phyloP scores from a whole-genome alignment of 2,888 invertebrate genomes.

The Cerceris rybyensis region DNA sequence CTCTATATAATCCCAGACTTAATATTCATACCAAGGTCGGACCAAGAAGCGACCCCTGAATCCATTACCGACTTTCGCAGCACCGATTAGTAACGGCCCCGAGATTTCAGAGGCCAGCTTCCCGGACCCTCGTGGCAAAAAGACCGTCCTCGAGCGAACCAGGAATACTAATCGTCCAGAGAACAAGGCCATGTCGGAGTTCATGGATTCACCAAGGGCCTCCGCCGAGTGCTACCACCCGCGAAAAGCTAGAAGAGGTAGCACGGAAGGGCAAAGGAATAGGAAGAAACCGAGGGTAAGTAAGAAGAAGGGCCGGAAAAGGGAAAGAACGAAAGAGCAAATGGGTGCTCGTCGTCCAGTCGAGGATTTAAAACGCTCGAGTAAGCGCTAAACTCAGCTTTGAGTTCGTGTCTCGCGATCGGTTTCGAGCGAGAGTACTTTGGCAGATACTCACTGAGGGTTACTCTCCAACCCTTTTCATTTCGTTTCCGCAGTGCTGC shows the following conservation, averaged over 20 bases:
- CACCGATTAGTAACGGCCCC: slow-evolving; percentile 60
- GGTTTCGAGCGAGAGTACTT: slow-evolving; percentile 51
- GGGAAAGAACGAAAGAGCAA: slow-evolving; percentile 43
- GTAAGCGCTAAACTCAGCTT: slow-evolving; percentile 73
- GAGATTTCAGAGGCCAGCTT: slow-evolving; percentile 45
- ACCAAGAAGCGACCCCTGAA: slow-evolving; percentile 54
- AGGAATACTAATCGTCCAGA: slow-evolving; percentile 71
- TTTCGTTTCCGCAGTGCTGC: slow-evolving; percentile 9
- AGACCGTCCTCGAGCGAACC: slow-evolving; percentile 41
- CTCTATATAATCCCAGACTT: slow-evolving; percentile 59
- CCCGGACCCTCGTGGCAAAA: slow-evolving; percentile 43
- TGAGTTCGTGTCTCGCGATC: slow-evolving; percentile 55
- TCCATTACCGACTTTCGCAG: slow-evolving; percentile 63
- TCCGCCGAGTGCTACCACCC: slow-evolving; percentile 34
- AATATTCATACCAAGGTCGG: slow-evolving; percentile 63
- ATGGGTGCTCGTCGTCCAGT: slow-evolving; percentile 66
- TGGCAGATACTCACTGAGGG: slow-evolving; percentile 47
- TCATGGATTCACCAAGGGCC: slow-evolving; percentile 45
- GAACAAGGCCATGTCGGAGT: slow-evolving; percentile 22
- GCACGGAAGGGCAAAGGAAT: not conserved
- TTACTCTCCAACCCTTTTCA: slow-evolving; percentile 15
- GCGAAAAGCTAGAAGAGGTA: slow-evolving; percentile 24
- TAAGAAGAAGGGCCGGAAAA: slow-evolving; percentile 6
- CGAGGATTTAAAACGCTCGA: slow-evolving; percentile 70
- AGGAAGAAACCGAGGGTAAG: slow-evolving; percentile 10